These are phyloP conservation scores for Camarhynchus parvulus DNA, from an alignment of 2,113 vertebrate species.

Conservation along the genomic window DNA sequence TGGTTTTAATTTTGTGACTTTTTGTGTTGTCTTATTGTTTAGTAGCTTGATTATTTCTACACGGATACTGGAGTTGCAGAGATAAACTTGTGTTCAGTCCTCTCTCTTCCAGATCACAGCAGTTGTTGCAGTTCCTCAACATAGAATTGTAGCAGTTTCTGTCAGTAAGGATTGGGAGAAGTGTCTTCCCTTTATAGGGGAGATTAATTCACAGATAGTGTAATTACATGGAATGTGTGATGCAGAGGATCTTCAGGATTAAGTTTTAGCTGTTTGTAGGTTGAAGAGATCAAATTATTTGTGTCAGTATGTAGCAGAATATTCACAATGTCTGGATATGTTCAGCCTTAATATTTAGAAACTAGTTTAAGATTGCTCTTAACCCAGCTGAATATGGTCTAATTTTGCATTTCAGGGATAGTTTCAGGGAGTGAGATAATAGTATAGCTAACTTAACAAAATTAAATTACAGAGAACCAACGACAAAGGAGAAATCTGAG, in stretches of 20 bases:
- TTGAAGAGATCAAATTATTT: background rate
- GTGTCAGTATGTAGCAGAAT: background rate
- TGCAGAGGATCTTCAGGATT: background rate
- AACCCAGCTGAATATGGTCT: background rate
- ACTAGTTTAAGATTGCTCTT: background rate
- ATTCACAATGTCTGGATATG: background rate
- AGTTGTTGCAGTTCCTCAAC: background rate
- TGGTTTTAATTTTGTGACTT: background rate
- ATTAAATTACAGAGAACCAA: slow-evolving; percentile 67
- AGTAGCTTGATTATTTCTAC: background rate
- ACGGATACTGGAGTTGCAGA: background rate
- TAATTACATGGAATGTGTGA: background rate
- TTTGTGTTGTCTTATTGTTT: background rate
- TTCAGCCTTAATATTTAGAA: background rate
- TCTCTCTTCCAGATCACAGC: background rate
- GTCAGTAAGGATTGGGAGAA: background rate
- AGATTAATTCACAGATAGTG: background rate
- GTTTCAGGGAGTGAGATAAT: background rate
- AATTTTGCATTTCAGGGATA: background rate
- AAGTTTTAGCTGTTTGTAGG: background rate
- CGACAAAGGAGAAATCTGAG: slow-evolving; percentile 59
- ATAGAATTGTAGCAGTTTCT: rapidly evolving
- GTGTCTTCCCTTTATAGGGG: background rate
- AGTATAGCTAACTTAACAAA: background rate
- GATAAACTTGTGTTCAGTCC: background rate